phyloP scores from a whole-genome alignment of 2,888 invertebrate genomes.

The Rhimphoctona megacephalus region DNA sequence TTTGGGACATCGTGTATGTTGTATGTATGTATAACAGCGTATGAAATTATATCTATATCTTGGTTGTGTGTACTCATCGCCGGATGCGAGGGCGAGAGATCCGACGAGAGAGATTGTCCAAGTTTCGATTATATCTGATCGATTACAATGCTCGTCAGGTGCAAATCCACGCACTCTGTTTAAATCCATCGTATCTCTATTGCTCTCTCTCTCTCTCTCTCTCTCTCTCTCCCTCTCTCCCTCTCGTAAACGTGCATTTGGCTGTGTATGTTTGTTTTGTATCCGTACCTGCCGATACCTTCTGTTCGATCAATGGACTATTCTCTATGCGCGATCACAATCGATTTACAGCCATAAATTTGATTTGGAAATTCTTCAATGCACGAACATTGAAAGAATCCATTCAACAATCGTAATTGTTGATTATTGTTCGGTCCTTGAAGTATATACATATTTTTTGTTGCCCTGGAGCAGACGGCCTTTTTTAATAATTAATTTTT shows the following conservation, averaged over 20 bases:
- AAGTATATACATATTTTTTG: not conserved
- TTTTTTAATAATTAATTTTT: not conserved
- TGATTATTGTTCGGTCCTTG: slow-evolving; percentile 35
- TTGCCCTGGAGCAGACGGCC: not conserved
- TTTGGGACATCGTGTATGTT: slow-evolving; percentile 1
- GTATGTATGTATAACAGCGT: not conserved
- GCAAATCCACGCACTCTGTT: slow-evolving; percentile 62
- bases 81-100: slow-evolving; percentile 64
- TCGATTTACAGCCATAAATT: not conserved
- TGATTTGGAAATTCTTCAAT: slow-evolving; percentile 23
- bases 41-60: slow-evolving; percentile 3
- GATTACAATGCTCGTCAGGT: slow-evolving; percentile 69
- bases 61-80: slow-evolving; percentile 32
- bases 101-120: slow-evolving; percentile 60
- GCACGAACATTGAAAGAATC: slow-evolving; percentile 1
- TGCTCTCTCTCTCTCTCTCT: not conserved
- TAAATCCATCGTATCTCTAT: slow-evolving; percentile 23
- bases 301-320: slow-evolving; percentile 44
- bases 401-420: slow-evolving; percentile 37
- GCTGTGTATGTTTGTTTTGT: not conserved
- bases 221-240: not conserved
- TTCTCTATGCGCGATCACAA: slow-evolving; percentile 26
- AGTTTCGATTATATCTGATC: slow-evolving; percentile 67
- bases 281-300: not conserved
- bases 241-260: not conserved